Evolutionary conservation across 2,888 invertebrate genomes (phyloP).

Genomic region (Polydrusus pterygomalis): DNA sequence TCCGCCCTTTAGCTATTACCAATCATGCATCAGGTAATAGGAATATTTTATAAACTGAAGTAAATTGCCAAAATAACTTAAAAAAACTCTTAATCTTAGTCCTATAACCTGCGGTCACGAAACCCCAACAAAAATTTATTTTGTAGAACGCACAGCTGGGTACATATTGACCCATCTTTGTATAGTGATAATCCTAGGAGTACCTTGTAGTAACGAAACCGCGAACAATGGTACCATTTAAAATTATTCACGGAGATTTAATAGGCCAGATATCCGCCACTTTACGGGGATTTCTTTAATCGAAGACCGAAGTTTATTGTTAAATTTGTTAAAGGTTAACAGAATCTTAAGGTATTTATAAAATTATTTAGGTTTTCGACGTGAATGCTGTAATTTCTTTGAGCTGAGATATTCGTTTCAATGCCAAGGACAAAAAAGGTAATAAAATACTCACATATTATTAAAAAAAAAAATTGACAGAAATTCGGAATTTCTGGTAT

Average conservation of each 20-base stretch:
- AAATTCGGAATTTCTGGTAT: neutral
- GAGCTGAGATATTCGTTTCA: constrained; percentile 11
- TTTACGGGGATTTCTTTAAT: constrained; percentile 59
- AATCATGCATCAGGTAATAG: no score
- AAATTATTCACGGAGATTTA: constrained; percentile 63
- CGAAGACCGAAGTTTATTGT: constrained; percentile 45
- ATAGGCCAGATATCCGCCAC: constrained; percentile 60
- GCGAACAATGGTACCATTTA: constrained; percentile 56
- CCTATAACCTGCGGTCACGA: constrained; percentile 60
- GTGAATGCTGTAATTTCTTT: no score
- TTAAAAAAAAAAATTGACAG: neutral
- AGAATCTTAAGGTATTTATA: constrained; percentile 33
- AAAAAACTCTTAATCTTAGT: constrained; percentile 55
- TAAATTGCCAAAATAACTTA: neutral
- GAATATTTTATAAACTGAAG: no score
- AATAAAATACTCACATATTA: no score
- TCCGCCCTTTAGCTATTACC: no score
- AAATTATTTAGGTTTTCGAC: no score
- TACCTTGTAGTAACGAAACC: constrained; percentile 51
- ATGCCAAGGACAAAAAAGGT: neutral
- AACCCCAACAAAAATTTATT: constrained; percentile 44
- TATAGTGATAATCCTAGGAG: constrained; percentile 50
- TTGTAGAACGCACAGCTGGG: constrained; percentile 57
- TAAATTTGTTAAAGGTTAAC: constrained; percentile 42
- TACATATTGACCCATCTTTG: constrained; percentile 60